Percentiles rank a stretch among this genome's conserved stretches.
Evolutionary conservation across 2,888 invertebrate genomes (phyloP).

Genomic region (Galeopsomyia nigrocyanea): DNA sequence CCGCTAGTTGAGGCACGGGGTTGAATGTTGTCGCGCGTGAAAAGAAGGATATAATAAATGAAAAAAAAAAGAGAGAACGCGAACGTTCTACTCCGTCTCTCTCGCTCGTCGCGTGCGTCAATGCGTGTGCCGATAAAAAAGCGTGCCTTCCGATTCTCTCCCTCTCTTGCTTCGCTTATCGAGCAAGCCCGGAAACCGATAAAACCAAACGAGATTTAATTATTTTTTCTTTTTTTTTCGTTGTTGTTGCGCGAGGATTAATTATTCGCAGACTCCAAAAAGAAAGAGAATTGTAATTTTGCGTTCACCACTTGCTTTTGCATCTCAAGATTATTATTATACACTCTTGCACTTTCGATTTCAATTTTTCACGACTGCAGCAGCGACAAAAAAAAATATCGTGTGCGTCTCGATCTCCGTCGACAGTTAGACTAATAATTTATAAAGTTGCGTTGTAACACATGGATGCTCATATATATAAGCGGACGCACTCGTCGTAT

Average conservation of each 20-base stretch:
- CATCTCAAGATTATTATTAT: too few species aligned
- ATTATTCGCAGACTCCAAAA: too few species aligned
- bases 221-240: too few species aligned
- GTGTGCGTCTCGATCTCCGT: neutral
- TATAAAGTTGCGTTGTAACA: neutral
- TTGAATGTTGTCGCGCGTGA: too few species aligned
- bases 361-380: constrained; percentile 13
- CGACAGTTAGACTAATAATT: neutral
- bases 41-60: constrained; percentile 14
- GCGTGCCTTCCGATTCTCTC: constrained; percentile 21
- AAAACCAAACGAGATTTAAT: neutral
- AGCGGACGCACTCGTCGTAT: neutral
- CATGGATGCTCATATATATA: neutral
- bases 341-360: neutral
- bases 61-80: constrained; percentile 18
- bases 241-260: too few species aligned
- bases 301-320: too few species aligned
- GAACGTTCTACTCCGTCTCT: constrained; percentile 4
- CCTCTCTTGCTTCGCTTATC: neutral
- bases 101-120: constrained; percentile 49
- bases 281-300: too few species aligned
- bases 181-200: constrained; percentile 7
- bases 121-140: constrained; percentile 39
- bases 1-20: too few species aligned
- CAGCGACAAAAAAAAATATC: neutral